Evolutionary conservation across 1,140 invertebrate species (phyloP), one percentile per base, ranked within the genome.

Genomic region (Doryteuthis pealeii): DNA sequence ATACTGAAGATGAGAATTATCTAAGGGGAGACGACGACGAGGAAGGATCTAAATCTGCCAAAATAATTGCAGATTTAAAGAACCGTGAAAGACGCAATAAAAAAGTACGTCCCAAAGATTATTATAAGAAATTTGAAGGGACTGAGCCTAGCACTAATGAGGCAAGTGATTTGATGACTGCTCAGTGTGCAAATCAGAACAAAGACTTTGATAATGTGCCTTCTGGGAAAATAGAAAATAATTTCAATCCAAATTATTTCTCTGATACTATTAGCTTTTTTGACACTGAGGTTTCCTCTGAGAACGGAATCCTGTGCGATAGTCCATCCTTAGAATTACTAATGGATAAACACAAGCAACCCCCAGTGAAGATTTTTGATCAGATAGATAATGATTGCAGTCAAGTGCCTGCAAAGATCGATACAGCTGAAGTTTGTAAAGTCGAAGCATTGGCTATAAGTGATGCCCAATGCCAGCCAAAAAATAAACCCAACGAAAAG

Each of bases 181-280:
- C 18, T 6, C 12, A 49, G 45, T 15, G 45, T 49, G 54, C 22
- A n/a, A 22, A 62, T 22, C 22, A 8, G 54, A 62, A 62, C 22
- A 5, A 6, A 22, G 54, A 62, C 54, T 62, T 22, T 62, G 54
- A 62, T 62, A 62, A 62, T 22, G 54, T 62, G 54, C 54, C 54
- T 62, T 62, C 54, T 62, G 54, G 18, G 26, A 62, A 62, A 62
- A 22, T 62, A 62, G 45, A 49, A 49, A 49, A 49, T 15, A 62
- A 62, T 28, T 62, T 5, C 6, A 62, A 62, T 18, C 54, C 54
- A 62, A 28, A 12, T 62, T 40, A 40, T 40, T 40, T 40, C 22
- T 62, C 26, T 22, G 54, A 62, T n/a, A 62, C 54, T 62, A 62
- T 62, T 62, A 62, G 54, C 54, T 62, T 62, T 62, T 62, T 62